phyloP scores from a whole-genome alignment of 1,140 invertebrate species.

The Sogatella furcifera region DNA sequence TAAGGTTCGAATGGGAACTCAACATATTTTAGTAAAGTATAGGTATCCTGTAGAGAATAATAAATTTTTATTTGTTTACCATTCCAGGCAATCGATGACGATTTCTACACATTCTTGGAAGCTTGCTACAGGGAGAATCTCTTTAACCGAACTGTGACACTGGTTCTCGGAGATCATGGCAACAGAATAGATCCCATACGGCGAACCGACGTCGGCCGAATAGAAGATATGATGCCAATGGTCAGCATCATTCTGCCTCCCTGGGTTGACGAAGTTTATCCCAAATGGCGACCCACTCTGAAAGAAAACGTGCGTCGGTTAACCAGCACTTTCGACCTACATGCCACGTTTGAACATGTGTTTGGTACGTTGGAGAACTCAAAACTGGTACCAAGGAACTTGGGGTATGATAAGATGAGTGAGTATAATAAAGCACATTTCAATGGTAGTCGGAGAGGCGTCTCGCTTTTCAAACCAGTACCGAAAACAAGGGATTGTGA shows the following conservation, averaged over 20 bases:
- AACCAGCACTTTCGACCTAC: constrained; percentile 35
- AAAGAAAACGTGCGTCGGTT: constrained; percentile 34
- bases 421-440: constrained; percentile 31
- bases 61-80: neutral
- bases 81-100: constrained; percentile 34
- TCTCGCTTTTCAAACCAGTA: constrained; percentile 26
- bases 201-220: constrained; percentile 38
- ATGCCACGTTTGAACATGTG: constrained; percentile 26
- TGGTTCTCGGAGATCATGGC: constrained; percentile 42
- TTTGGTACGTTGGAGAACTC: constrained; percentile 2
- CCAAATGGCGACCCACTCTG: constrained; percentile 30
- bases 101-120: constrained; percentile 32
- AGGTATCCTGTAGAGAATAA: neutral
- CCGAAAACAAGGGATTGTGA: constrained; percentile 34
- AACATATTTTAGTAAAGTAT: neutral
- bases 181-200: constrained; percentile 41
- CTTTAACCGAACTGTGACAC: constrained; percentile 38
- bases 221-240: constrained; percentile 47
- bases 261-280: constrained; percentile 33
- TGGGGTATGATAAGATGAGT: neutral
- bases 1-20: too few relatives aligned
- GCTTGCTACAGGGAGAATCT: constrained; percentile 26
- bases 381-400: neutral
- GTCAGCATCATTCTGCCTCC: constrained; percentile 39
- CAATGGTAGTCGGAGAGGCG: constrained; percentile 9